phyloP scores from a whole-genome alignment of 2,888 invertebrate genomes.

The Papilio gigon region DNA sequence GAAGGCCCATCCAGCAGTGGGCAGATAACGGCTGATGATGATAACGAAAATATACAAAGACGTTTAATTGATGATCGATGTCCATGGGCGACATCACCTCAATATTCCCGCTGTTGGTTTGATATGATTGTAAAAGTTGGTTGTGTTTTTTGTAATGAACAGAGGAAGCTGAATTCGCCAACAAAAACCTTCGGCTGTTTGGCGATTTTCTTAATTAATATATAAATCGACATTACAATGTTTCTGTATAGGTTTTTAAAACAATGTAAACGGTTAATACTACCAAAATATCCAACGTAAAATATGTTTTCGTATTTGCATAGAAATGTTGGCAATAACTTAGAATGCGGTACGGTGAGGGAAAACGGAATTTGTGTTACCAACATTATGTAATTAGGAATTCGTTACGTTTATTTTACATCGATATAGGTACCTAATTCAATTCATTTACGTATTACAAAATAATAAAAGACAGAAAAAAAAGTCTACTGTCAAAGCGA shows the following conservation, averaged over 20 bases:
- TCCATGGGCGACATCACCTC: too few relatives aligned
- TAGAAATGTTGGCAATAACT: constrained; percentile 19
- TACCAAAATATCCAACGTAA: neutral
- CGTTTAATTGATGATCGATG: too few relatives aligned
- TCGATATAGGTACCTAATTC: neutral
- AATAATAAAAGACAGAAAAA: neutral
- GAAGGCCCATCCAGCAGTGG: too few relatives aligned
- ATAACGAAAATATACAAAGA: too few relatives aligned
- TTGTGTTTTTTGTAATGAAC: too few relatives aligned
- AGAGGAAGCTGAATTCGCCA: too few relatives aligned
- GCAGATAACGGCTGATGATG: too few relatives aligned
- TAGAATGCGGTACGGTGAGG: constrained; percentile 14
- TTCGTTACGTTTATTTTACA: constrained; percentile 10
- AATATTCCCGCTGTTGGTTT: too few relatives aligned
- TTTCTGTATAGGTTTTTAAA: neutral
- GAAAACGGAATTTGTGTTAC: constrained; percentile 12
- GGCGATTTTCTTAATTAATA: too few relatives aligned
- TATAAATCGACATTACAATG: neutral
- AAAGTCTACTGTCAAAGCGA: too few relatives aligned
- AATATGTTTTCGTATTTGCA: constrained; percentile 23
- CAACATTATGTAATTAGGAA: constrained; percentile 1
- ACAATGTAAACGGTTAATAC: neutral
- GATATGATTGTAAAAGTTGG: too few relatives aligned
- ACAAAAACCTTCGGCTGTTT: too few relatives aligned
- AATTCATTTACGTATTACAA: neutral